Conservation (phyloP, 2,797 vertebrate genomes). For the Acanthurus lineatus region DNA sequence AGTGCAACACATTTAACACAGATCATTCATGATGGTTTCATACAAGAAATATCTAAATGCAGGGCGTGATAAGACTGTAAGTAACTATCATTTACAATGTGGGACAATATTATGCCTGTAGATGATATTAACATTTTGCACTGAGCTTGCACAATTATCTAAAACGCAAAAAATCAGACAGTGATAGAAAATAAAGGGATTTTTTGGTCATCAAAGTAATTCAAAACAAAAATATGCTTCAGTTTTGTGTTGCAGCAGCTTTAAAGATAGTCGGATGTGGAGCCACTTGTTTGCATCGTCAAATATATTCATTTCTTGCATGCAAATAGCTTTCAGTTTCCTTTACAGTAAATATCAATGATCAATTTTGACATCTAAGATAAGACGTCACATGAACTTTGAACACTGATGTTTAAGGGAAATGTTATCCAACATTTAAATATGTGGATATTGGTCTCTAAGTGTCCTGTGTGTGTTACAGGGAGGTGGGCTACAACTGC, state of each 20-base stretch:
- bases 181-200: not conserved
- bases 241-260: too few species aligned
- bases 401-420: not conserved
- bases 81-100: not conserved
- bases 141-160: not conserved
- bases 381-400: not conserved
- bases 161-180: not conserved
- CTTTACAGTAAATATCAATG: not conserved
- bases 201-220: not conserved
- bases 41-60: not conserved
- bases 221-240: not conserved
- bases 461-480: not conserved
- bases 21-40: constrained; percentile 1
- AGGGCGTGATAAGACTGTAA: not conserved
- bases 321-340: not conserved
- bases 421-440: not conserved
- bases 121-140: not conserved
- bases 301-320: constrained; percentile 8
- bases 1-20: not conserved
- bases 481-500: not conserved
- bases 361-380: not conserved
- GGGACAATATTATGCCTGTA: not conserved
- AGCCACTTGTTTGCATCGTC: not conserved
- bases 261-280: not conserved
- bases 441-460: not conserved